Evolutionary conservation across 2,113 vertebrate genomes (phyloP).

Genomic region (Canis aureus): DNA sequence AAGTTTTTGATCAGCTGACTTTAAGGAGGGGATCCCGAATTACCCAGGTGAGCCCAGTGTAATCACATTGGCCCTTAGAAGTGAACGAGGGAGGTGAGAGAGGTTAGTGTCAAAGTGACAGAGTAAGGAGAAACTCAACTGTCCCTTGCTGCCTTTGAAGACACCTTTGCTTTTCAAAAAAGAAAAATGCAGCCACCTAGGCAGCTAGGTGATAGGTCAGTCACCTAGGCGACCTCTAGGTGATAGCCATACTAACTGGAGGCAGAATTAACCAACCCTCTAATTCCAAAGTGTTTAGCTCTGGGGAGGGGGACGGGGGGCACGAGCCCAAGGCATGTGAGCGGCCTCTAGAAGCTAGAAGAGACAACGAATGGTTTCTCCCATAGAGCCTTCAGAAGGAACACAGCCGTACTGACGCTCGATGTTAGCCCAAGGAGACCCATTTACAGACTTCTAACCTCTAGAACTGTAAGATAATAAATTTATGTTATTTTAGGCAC

Average conservation of each 20-base stretch:
- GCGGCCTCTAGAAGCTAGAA: neutral
- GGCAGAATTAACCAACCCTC: constrained; percentile 87
- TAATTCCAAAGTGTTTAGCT: constrained; percentile 91
- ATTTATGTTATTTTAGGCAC: neutral
- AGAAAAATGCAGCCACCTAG: too few species aligned
- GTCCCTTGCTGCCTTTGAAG: neutral
- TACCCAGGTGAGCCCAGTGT: too few species aligned
- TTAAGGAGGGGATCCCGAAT: neutral
- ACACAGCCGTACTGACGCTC: neutral
- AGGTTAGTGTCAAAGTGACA: neutral
- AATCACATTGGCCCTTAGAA: neutral
- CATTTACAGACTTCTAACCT: neutral
- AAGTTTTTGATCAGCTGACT: neutral
- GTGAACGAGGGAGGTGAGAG: neutral
- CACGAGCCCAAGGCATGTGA: neutral
- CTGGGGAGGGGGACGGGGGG: constrained; percentile 60
- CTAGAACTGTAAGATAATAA: neutral
- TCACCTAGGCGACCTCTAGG: constrained; percentile 77
- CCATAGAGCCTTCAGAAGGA: neutral
- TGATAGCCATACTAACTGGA: constrained; percentile 81
- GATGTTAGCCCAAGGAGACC: neutral
- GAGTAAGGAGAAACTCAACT: neutral
- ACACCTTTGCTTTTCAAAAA: neutral
- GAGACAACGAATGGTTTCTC: neutral
- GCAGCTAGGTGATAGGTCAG: too few species aligned